phyloP scores from a whole-genome alignment of 37 sponge, comb jelly and placozoan genomes.

The Mnemiopsis leidyi region DNA sequence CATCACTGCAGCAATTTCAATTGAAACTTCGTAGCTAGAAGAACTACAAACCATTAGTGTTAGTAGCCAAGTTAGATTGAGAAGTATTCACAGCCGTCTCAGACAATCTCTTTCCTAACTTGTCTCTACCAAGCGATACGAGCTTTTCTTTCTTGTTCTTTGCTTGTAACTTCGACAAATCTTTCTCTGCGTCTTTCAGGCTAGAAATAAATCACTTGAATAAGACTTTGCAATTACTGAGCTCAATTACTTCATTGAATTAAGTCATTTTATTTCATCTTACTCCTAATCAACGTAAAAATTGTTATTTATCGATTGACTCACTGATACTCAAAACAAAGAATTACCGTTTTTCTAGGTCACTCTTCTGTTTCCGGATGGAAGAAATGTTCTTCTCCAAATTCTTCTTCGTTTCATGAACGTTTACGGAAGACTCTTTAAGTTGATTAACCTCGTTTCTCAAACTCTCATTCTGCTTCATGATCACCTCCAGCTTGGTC shows the following conservation, averaged over 20 bases:
- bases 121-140: conserved; percentile 1
- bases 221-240: neutral
- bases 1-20: too few species aligned
- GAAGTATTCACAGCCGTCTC: conserved; percentile 31
- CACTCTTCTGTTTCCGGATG: conserved; percentile 50
- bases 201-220: neutral
- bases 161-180: neutral
- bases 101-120: conserved; percentile 5
- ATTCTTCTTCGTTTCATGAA: conserved; percentile 20
- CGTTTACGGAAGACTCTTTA: neutral
- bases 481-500: neutral
- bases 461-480: neutral
- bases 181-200: conserved; percentile 29
- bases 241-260: neutral
- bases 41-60: neutral
- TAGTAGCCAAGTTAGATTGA: neutral
- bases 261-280: too few species aligned
- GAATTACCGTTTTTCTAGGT: conserved; percentile 6
- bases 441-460: neutral
- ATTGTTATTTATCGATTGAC: too few species aligned
- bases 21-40: too few species aligned
- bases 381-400: conserved; percentile 41
- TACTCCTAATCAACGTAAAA: too few species aligned
- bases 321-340: too few species aligned
- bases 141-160: conserved; percentile 26